phyloP scores from a whole-genome alignment of 2,888 invertebrate genomes.

The Mamestra brassicae region DNA sequence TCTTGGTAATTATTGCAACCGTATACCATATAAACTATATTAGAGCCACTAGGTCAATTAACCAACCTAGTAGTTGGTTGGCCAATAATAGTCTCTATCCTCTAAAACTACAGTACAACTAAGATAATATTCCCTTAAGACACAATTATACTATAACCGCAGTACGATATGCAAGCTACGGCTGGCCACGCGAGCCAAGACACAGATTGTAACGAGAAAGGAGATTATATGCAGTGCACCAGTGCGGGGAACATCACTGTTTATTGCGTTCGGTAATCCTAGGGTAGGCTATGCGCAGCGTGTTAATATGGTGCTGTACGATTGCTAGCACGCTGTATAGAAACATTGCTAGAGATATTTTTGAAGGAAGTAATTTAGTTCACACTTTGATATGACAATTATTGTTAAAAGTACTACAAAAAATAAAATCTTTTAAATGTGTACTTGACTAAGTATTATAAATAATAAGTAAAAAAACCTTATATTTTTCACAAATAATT shows the following conservation, averaged over 20 bases:
- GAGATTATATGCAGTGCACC: constrained; percentile 57
- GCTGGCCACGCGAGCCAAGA: constrained; percentile 38
- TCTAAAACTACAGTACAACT: constrained; percentile 27
- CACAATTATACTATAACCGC: constrained; percentile 33
- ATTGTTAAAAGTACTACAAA: too few species aligned
- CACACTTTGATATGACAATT: not conserved
- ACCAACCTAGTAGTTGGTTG: not conserved
- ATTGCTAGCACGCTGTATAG: constrained; percentile 5
- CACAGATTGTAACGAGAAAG: constrained; percentile 49
- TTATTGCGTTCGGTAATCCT: constrained; percentile 54
- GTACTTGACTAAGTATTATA: too few species aligned
- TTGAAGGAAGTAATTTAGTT: not conserved
- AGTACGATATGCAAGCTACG: constrained; percentile 29
- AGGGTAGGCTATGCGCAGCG: constrained; percentile 25
- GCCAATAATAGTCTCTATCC: constrained; percentile 22
- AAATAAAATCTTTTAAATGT: too few species aligned
- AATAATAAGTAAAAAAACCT: too few species aligned
- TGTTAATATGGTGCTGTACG: constrained; percentile 19
- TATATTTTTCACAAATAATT: too few species aligned
- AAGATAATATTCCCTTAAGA: constrained; percentile 41
- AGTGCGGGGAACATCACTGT: constrained; percentile 53
- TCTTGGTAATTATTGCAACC: constrained; percentile 26
- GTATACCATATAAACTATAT: constrained; percentile 13
- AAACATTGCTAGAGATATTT: not conserved
- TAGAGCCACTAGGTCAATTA: constrained; percentile 1